phyloP scores from a whole-genome alignment of 2,113 vertebrate genomes.

The Theristicus caerulescens region DNA sequence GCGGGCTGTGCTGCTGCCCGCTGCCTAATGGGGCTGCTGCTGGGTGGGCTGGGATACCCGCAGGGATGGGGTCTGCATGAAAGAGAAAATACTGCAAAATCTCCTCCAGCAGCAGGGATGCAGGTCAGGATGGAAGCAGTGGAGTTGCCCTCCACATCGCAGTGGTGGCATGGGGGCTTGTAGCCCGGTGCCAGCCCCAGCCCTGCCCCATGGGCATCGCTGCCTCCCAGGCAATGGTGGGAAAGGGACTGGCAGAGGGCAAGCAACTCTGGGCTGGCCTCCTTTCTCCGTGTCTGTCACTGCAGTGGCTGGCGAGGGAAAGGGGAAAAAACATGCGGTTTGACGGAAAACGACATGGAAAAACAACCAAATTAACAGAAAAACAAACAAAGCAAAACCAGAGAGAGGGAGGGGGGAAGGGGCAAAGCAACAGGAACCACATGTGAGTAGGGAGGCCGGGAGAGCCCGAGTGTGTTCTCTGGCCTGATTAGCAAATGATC shows the following conservation, averaged over 20 bases:
- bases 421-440: conserved; percentile 53
- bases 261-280: background rate
- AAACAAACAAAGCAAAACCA: conserved; percentile 78
- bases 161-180: fast-evolving
- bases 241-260: background rate
- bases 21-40: background rate
- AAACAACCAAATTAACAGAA: conserved; percentile 79
- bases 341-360: conserved; percentile 80
- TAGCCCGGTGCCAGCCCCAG: background rate
- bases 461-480: conserved; percentile 1
- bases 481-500: conserved; percentile 53
- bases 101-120: background rate
- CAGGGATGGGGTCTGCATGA: background rate
- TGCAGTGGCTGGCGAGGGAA: conserved; percentile 71
- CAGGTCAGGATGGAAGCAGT: background rate
- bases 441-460: background rate
- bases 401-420: background rate
- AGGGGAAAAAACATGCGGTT: conserved; percentile 78
- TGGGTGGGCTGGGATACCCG: background rate
- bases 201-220: background rate
- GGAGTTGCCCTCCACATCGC: fast-evolving
- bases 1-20: fast-evolving
- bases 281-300: conserved; percentile 45
- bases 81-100: background rate
- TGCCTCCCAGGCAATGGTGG: background rate